phyloP scores from a whole-genome alignment of 2,113 vertebrate species.

The Phalacrocorax aristotelis region DNA sequence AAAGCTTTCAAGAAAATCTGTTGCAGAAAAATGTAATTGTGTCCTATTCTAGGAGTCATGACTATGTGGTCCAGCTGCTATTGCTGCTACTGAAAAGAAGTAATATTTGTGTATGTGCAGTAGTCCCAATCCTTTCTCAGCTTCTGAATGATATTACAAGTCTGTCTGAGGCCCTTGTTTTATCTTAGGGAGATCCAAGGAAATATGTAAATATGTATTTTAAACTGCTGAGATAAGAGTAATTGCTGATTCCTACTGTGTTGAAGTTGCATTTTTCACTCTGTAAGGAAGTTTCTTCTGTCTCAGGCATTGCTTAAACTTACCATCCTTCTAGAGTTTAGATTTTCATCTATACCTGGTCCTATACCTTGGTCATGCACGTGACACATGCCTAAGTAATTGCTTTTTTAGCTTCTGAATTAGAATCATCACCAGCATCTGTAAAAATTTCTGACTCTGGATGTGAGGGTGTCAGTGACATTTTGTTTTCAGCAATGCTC shows the following conservation, averaged over 20 bases:
- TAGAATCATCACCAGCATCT: background rate
- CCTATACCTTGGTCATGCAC: background rate
- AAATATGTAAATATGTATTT: background rate
- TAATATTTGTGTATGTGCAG: background rate
- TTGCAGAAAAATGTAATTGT: background rate
- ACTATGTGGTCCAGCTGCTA: background rate
- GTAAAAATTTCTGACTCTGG: background rate
- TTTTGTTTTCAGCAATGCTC: background rate
- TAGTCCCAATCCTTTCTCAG: background rate
- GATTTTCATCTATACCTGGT: background rate
- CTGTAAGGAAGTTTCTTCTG: background rate
- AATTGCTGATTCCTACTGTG: background rate
- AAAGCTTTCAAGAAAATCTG: background rate
- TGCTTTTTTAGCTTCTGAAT: background rate
- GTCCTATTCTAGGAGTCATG: background rate
- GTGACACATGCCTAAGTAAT: background rate
- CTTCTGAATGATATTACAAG: background rate
- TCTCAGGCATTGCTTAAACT: background rate
- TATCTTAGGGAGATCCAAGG: background rate
- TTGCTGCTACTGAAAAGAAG: background rate
- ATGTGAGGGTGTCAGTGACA: background rate
- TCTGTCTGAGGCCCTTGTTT: background rate
- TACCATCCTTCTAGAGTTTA: background rate
- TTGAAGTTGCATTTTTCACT: background rate
- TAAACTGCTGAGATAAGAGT: background rate